These are phyloP conservation scores for Empidonax alnorum DNA, from an alignment of 2,113 vertebrate genomes.

Conservation along the genomic window DNA sequence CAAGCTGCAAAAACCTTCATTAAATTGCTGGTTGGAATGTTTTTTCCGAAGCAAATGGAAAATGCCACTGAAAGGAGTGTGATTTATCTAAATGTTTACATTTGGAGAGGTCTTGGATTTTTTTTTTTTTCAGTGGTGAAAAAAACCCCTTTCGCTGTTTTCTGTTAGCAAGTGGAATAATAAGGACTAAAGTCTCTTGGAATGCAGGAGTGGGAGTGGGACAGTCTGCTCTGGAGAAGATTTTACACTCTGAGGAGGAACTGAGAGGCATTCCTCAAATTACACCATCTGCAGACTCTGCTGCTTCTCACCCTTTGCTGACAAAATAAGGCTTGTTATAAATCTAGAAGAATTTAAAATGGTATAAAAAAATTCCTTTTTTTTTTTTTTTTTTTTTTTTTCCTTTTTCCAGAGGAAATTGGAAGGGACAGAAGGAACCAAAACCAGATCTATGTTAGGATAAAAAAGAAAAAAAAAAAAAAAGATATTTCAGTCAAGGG, in stretches of 20 bases:
- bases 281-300: conserved; percentile 45
- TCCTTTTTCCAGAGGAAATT: neutral
- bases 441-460: neutral
- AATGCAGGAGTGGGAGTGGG: conserved; percentile 50
- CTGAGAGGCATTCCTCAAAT: conserved; percentile 48
- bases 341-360: neutral
- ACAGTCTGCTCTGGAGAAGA: conserved; percentile 38
- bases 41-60: conserved; percentile 8
- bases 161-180: neutral
- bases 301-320: neutral
- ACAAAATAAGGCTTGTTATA: conserved; percentile 36
- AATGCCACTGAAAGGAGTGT: conserved; percentile 12
- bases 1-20: conserved; percentile 23
- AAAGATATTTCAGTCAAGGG: neutral
- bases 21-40: conserved; percentile 11
- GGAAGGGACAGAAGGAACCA: neutral
- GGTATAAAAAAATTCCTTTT: neutral
- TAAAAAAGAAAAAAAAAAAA: conserved; percentile 18
- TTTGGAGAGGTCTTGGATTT: neutral
- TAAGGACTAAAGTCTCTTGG: neutral
- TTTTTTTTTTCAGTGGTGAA: neutral
- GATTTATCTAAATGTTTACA: conserved; percentile 51
- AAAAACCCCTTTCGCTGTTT: neutral
- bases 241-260: neutral
- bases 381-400: neutral